Evolutionary conservation across 2,113 vertebrate genomes (phyloP).

Genomic region (Origma solitaria): DNA sequence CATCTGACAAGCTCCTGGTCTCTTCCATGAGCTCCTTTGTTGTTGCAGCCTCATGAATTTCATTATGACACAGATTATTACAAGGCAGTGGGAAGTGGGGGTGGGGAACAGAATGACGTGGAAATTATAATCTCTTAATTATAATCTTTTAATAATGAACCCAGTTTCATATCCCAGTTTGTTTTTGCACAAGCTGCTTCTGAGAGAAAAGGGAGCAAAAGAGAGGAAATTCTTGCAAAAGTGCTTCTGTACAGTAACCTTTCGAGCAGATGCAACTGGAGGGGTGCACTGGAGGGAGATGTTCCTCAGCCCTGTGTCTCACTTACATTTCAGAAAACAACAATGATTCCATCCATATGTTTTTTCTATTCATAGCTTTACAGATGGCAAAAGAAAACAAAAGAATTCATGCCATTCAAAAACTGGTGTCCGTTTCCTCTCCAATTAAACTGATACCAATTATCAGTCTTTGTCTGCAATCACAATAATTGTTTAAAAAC

Average conservation of each 20-base stretch:
- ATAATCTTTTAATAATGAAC: slow-evolving; percentile 51
- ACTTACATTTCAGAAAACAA: background rate
- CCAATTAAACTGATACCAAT: slow-evolving; percentile 47
- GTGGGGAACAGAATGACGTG: background rate
- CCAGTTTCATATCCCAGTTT: background rate
- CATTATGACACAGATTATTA: slow-evolving; percentile 57
- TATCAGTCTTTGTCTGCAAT: background rate
- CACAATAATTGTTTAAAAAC: slow-evolving; percentile 50
- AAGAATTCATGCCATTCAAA: background rate
- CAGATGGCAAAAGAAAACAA: background rate
- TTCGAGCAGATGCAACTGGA: background rate
- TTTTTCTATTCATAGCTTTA: background rate
- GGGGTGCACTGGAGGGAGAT: background rate
- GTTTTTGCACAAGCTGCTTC: slow-evolving; percentile 16
- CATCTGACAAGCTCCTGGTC: background rate
- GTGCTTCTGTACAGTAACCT: background rate
- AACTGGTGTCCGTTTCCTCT: slow-evolving; percentile 42
- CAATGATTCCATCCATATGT: background rate
- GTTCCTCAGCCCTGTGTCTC: background rate
- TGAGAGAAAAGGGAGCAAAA: slow-evolving; percentile 28
- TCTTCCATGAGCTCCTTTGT: slow-evolving; percentile 11
- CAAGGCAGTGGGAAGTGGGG: background rate
- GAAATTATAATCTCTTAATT: slow-evolving; percentile 13
- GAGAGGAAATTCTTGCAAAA: background rate
- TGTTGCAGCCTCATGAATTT: slow-evolving; percentile 51